A percentile compares a stretch with the other conserved stretches of the same genome.
Conservation (phyloP, 2,113 vertebrate genomes). For the Parotia lawesii region DNA sequence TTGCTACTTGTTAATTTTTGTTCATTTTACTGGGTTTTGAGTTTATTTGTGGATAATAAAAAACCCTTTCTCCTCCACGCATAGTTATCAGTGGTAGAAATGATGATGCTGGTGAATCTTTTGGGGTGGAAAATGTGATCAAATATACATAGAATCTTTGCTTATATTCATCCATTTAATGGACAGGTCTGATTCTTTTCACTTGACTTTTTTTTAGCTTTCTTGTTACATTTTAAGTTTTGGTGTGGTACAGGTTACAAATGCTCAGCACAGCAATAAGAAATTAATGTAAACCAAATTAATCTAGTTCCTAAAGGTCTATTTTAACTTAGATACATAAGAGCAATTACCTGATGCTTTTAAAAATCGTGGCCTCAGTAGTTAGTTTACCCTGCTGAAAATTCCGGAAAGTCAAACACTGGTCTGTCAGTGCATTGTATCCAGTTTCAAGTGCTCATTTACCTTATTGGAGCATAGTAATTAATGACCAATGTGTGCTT, state of each 20-base stretch:
- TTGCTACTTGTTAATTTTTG: background rate
- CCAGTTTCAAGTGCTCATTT: background rate
- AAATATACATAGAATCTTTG: background rate
- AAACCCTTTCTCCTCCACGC: background rate
- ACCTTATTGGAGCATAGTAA: background rate
- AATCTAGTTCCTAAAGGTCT: background rate
- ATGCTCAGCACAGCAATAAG: background rate
- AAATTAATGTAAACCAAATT: background rate
- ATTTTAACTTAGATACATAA: background rate
- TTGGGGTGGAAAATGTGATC: background rate
- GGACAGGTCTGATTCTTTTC: background rate
- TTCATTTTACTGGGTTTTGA: background rate
- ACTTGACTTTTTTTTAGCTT: background rate
- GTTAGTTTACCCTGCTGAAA: background rate
- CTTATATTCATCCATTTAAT: background rate
- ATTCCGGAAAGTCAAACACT: background rate
- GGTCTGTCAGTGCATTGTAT: background rate
- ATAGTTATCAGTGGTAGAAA: background rate
- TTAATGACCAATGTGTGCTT: background rate
- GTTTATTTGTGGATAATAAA: background rate
- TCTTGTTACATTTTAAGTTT: background rate
- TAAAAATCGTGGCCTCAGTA: background rate
- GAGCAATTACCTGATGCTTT: background rate
- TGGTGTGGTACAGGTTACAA: background rate
- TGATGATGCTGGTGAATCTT: background rate